Conservation (phyloP, 2,888 invertebrate species). For the Drosophila falleni region DNA sequence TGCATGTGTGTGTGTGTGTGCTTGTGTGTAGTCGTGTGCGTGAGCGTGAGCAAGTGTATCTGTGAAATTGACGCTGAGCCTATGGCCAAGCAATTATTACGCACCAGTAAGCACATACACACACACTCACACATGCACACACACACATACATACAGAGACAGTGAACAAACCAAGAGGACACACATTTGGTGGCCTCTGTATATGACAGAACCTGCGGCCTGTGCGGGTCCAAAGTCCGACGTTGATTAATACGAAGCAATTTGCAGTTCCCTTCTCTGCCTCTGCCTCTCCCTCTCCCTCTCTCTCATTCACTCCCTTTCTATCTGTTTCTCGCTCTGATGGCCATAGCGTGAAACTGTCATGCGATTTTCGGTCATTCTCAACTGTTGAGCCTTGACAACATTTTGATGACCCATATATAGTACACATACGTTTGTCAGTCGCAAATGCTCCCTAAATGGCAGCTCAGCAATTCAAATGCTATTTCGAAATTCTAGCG, state of each 20-base stretch:
- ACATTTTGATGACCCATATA: constrained; percentile 54
- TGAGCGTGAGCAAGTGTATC: constrained; percentile 16
- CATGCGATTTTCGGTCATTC: constrained; percentile 52
- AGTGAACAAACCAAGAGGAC: constrained; percentile 51
- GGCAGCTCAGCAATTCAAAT: constrained; percentile 31
- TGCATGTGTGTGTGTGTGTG: constrained; percentile 14
- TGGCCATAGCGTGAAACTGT: constrained; percentile 64
- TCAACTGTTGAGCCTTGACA: constrained; percentile 55
- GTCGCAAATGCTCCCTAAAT: constrained; percentile 30
- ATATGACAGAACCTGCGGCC: constrained; percentile 56
- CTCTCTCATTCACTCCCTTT: not conserved
- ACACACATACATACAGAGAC: constrained; percentile 3
- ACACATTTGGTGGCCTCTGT: constrained; percentile 53
- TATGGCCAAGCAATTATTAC: constrained; percentile 76
- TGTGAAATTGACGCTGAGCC: constrained; percentile 55
- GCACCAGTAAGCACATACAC: constrained; percentile 61
- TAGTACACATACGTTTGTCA: constrained; percentile 23
- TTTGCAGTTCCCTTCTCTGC: constrained; percentile 37
- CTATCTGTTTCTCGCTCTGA: not conserved
- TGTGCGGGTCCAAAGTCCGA: constrained; percentile 49
- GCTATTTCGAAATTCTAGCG: not conserved
- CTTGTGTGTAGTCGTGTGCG: constrained; percentile 32
- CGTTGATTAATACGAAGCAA: constrained; percentile 75
- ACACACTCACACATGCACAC: constrained; percentile 22
- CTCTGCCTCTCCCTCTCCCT: not conserved